These are phyloP conservation scores for Cyrtorhinus lividipennis DNA, from an alignment of 1,140 invertebrate genomes.

Conservation along the genomic window DNA sequence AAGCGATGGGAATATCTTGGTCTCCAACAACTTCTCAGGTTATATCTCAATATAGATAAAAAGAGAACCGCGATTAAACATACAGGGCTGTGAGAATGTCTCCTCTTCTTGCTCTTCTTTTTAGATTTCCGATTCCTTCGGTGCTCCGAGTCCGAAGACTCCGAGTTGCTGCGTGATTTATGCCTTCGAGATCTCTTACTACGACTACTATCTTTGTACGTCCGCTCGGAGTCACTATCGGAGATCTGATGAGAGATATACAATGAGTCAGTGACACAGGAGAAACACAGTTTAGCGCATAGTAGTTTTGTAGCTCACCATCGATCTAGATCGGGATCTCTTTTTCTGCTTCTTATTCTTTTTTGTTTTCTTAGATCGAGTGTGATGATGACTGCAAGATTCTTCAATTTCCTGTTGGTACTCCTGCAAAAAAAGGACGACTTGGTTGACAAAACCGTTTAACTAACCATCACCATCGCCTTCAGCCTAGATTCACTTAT, in stretches of 20 bases:
- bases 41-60: too few species aligned
- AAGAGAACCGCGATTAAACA: neutral
- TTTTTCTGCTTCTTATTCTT: slow-evolving; percentile 50
- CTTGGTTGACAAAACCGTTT: too few species aligned
- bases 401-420: slow-evolving; percentile 80
- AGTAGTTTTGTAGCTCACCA: slow-evolving; percentile 21
- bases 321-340: slow-evolving; percentile 34
- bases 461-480: too few species aligned
- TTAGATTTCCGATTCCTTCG: slow-evolving; percentile 42
- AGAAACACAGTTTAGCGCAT: neutral
- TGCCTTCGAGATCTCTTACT: slow-evolving; percentile 33
- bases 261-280: slow-evolving; percentile 12
- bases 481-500: too few species aligned
- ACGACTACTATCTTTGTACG: slow-evolving; percentile 32
- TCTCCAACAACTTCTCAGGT: too few species aligned
- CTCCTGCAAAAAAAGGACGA: slow-evolving; percentile 45
- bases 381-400: slow-evolving; percentile 87
- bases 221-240: slow-evolving; percentile 34
- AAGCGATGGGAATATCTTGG: too few species aligned
- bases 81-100: slow-evolving; percentile 29
- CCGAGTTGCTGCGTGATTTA: slow-evolving; percentile 37
- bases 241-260: slow-evolving; percentile 25
- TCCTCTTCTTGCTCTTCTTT: slow-evolving; percentile 45
- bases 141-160: slow-evolving; percentile 38
- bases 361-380: slow-evolving; percentile 57